These are phyloP conservation scores for Andinoacara biseriatus DNA, from an alignment of 2,113 vertebrate genomes.

Conservation along the genomic window DNA sequence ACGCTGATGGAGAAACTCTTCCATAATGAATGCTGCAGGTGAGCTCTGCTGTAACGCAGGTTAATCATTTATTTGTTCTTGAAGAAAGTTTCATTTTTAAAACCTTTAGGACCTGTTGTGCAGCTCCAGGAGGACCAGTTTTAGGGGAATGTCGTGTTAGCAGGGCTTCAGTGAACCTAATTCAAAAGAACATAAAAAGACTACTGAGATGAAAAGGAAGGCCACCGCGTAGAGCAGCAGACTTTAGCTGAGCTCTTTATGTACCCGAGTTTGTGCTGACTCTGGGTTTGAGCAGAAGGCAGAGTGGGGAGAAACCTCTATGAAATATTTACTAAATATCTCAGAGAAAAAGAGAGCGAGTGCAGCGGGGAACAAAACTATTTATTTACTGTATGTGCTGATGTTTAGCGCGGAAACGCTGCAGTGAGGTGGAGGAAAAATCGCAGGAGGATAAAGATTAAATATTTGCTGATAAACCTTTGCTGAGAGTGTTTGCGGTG, in stretches of 20 bases:
- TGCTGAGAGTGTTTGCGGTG: neutral
- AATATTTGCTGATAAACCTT: neutral
- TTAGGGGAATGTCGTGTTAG: neutral
- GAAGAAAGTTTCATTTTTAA: neutral
- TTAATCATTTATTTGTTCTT: neutral
- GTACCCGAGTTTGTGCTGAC: neutral
- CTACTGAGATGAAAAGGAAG: too few relatives aligned
- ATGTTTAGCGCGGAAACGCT: neutral
- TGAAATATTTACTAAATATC: slow-evolving; percentile 7
- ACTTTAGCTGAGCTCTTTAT: neutral
- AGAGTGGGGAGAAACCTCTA: neutral
- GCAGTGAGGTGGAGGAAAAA: neutral
- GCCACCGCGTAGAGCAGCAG: neutral
- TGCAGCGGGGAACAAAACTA: neutral
- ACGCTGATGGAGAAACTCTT: neutral
- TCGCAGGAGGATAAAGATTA: neutral
- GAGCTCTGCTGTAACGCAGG: neutral
- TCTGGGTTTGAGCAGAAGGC: neutral
- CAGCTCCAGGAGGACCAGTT: neutral
- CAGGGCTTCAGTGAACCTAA: neutral
- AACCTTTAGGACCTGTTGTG: neutral
- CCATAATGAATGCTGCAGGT: neutral
- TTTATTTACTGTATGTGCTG: neutral
- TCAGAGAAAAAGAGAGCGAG: neutral
- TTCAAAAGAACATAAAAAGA: neutral